Evolutionary conservation across 2,888 invertebrate species (phyloP).

Genomic region (Leptarthrus brevirostris): DNA sequence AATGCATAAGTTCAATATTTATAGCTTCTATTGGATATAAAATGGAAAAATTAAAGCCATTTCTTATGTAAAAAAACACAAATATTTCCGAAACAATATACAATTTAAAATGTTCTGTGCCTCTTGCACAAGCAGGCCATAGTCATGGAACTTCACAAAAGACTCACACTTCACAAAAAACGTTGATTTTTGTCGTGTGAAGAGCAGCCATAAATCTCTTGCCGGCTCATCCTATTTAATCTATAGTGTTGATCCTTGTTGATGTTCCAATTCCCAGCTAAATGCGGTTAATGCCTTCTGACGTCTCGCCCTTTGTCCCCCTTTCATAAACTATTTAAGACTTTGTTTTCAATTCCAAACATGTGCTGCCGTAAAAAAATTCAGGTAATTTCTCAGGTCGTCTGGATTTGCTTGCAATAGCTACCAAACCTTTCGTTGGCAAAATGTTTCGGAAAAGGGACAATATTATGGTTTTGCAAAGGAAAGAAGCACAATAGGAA

Average conservation of each 20-base stretch:
- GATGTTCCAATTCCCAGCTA: conserved; percentile 24
- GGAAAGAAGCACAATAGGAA: conserved; percentile 17
- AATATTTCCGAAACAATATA: too few species aligned
- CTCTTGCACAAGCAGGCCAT: too few species aligned
- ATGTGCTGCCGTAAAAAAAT: not conserved
- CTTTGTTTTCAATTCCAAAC: not conserved
- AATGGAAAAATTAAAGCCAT: too few species aligned
- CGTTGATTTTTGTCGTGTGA: not conserved
- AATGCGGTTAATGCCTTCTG: conserved; percentile 37
- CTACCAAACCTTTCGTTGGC: conserved; percentile 4
- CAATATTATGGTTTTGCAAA: not conserved
- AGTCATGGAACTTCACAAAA: too few species aligned
- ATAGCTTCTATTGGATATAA: too few species aligned
- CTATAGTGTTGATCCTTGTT: conserved; percentile 5
- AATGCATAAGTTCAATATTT: too few species aligned
- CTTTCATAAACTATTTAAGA: conserved; percentile 8
- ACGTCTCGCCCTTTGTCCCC: conserved; percentile 22
- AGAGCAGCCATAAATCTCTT: conserved; percentile 1
- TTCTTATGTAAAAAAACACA: too few species aligned
- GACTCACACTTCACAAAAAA: conserved; percentile 12
- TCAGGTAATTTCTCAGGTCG: not conserved
- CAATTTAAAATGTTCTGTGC: too few species aligned
- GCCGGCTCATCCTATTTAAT: not conserved
- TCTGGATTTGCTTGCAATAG: not conserved
- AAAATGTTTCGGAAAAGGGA: not conserved